Base-by-base conservation (phyloP, 1,140 invertebrate species). In the Caenorhabditis tropicalis region DNA sequence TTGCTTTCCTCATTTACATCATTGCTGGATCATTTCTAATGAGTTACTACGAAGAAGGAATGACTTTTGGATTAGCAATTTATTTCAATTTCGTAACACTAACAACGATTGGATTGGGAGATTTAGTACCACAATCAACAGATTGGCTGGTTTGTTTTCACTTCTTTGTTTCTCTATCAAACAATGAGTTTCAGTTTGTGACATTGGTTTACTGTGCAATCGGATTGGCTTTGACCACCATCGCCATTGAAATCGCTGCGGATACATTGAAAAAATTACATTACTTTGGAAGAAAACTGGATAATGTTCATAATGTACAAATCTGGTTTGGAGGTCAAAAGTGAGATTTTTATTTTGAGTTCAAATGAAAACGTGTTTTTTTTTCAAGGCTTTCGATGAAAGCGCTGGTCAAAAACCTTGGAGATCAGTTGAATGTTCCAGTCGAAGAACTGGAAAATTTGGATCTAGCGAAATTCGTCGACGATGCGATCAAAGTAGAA, bases 291-390 rank as follows among this genome's bases (percentile, higher is more conserved):
- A 82, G 90, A 21, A 91, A 91, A 70, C 89, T 91, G 29, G 89
- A 91, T 31, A 91, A 91, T 48, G 90, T 91, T n/a, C 89, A 87
- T 51, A 88, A 88, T 79, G 90, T 91, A 4, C 85, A 87, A 46
- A 89, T 91, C 70, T 91, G 90, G 91, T 91, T 91, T 79, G 90
- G 90, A 9, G 88, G 89, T 29, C 90, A 91, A 86, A 88, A 86
- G 88, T 90, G 19, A 58, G 85, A 31, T 12, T 48, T 39, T 39
- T 1, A 33, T 10, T 80, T 16, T 24, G 12, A 31, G 56, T 12
- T 29, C 1, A 1, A 33, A 10, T 12, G 24, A 10, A 29, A 43
- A 74, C 2, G 27, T 31, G 9, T 7, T 31, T 21, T 1, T 9
- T 4, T 36, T 80, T 87, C 51, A 19, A 89, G 89, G 31, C 49